Evolutionary conservation across 2,888 invertebrate genomes (phyloP), one percentile per base, ranked within the genome.

Genomic region (Microplitis manilae): DNA sequence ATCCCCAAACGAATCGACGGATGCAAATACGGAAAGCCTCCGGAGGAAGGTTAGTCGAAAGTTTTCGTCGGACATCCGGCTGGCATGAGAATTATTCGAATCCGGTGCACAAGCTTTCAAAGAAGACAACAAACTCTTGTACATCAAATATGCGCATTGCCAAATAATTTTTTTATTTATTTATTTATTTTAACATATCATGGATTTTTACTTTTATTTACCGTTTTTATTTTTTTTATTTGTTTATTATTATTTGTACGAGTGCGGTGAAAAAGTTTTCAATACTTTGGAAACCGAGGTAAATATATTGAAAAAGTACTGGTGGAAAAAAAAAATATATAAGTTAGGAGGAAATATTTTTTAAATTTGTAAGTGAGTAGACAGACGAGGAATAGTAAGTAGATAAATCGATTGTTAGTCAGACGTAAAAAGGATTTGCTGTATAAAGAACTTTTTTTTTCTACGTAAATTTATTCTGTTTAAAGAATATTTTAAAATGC

Each of bases 21-120:
- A 77, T 77, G 77, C 69, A 77, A 77, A 77, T 77, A 73, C 69
- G 73, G 73, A 69, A 77, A 77, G 73, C 73, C 50, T 64, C 69
- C 59, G 69, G 65, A 73, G 76, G 73, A 77, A 69, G 73, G 68
- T 72, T 73, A 41, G 77, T 73, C 68, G 73, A 77, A 77, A 77
- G 73, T 77, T 77, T 77, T 73, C 62, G 73, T 62, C 73, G 69
- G 77, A 78, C 74, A 68, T 78, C 80, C 77, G 77, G 64, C 77
- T 77, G 73, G 73, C 73, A 74, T 75, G 73, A 73, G 76, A 80
- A 78, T 79, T 77, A 80, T 79, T 80, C 70, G 79, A 80, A 77
- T 79, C 69, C 68, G 73, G 73, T 68, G 50, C 73, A 65, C 20
- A 73, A 73, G 62, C 65, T 41, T 65, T 41, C 6, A 30, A 39